Conservation (phyloP, 2,888 invertebrate species). For the Phymatocera aterrima region DNA sequence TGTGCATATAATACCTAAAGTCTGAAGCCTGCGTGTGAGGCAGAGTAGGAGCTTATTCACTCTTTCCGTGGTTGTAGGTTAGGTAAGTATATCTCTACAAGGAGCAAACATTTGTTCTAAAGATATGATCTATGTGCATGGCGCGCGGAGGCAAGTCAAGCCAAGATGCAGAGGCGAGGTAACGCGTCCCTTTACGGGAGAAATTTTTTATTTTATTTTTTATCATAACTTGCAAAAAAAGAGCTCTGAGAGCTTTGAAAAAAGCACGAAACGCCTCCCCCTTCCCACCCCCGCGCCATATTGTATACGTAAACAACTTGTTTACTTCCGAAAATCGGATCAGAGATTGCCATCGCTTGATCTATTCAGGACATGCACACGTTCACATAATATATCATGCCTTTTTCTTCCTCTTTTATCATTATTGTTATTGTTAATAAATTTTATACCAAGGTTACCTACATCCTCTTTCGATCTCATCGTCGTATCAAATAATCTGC, state of each 20-base stretch:
- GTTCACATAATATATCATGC: not conserved
- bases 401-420: not conserved
- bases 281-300: not conserved
- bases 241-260: not conserved
- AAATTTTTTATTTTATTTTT: not conserved
- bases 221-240: not conserved
- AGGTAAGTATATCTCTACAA: not conserved
- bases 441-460: not conserved
- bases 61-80: not conserved
- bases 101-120: slow-evolving; percentile 68
- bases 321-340: slow-evolving; percentile 22
- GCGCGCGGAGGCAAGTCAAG: not conserved
- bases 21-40: not conserved
- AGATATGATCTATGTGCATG: slow-evolving; percentile 67
- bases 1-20: not conserved
- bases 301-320: not conserved
- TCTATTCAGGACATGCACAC: not conserved
- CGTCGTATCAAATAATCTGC: slow-evolving; percentile 5
- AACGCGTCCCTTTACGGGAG: not conserved
- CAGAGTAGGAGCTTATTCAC: not conserved
- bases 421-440: not conserved
- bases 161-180: no score
- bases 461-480: not conserved
- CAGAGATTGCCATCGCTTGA: not conserved
- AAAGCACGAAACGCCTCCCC: not conserved